Percentiles rank a stretch among this genome's conserved stretches.
phyloP scores from a whole-genome alignment of 2,888 invertebrate genomes.

The Lacanobia wlatinum region DNA sequence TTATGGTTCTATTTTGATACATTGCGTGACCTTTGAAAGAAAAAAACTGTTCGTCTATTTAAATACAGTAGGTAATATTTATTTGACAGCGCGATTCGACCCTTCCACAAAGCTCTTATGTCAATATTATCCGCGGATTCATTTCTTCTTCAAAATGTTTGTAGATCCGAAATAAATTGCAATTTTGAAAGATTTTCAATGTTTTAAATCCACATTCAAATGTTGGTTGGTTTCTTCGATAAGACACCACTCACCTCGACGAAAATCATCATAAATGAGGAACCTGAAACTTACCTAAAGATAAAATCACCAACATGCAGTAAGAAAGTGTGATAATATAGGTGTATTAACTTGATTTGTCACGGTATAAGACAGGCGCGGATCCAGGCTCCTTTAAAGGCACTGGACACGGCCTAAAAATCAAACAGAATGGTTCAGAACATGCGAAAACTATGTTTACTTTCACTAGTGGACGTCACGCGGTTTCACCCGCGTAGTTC shows the following conservation, averaged over 20 bases:
- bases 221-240: not conserved
- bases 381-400: too few relatives aligned
- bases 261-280: not conserved
- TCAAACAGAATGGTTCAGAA: too few relatives aligned
- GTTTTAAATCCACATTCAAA: not conserved
- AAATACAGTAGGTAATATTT: not conserved
- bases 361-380: too few relatives aligned
- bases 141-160: conserved; percentile 7
- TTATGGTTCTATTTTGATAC: conserved; percentile 11
- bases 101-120: not conserved
- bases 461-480: too few relatives aligned
- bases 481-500: too few relatives aligned
- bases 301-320: too few relatives aligned
- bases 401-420: too few relatives aligned
- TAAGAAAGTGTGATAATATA: too few relatives aligned
- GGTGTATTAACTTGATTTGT: not conserved
- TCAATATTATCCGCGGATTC: not conserved
- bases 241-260: not conserved
- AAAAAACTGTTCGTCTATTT: not conserved
- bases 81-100: not conserved
- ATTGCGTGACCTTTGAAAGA: not conserved
- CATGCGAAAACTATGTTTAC: too few relatives aligned
- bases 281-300: too few relatives aligned
- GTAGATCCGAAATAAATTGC: not conserved
- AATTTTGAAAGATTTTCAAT: not conserved